Evolutionary conservation across 2,113 vertebrate species (phyloP).

Genomic region (Tragelaphus imberbis): DNA sequence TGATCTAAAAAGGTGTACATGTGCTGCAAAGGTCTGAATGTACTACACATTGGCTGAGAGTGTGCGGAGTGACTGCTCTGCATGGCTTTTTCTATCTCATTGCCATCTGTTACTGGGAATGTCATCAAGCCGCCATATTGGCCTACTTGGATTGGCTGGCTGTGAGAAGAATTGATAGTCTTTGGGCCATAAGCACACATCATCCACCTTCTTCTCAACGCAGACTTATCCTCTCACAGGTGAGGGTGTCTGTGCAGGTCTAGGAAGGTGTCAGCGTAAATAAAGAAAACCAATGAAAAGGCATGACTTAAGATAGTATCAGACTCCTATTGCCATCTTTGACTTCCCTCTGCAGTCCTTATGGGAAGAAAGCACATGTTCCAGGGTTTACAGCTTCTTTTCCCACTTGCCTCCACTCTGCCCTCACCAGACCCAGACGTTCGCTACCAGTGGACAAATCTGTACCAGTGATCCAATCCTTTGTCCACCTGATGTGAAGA

Average conservation of each 20-base stretch:
- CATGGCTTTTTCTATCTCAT: rapidly evolving
- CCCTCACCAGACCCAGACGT: no score
- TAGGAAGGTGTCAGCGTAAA: not conserved
- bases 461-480: not conserved
- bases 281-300: not conserved
- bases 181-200: not conserved
- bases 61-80: rapidly evolving
- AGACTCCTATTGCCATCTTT: not conserved
- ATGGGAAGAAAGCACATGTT: not conserved
- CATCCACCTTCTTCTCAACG: no score
- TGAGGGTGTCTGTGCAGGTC: not conserved
- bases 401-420: not conserved
- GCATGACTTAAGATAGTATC: not conserved
- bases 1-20: not conserved
- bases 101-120: not conserved
- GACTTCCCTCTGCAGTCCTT: not conserved
- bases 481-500: not conserved
- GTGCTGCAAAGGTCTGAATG: not conserved
- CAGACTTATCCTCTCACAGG: not conserved
- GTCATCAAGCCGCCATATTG: not conserved
- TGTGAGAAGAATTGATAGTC: not conserved
- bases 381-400: rapidly evolving
- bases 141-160: rapidly evolving
- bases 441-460: not conserved
- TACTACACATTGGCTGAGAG: no score